Conservation (phyloP, 1,140 invertebrate genomes). For the Pogonomyrmex californicus region DNA sequence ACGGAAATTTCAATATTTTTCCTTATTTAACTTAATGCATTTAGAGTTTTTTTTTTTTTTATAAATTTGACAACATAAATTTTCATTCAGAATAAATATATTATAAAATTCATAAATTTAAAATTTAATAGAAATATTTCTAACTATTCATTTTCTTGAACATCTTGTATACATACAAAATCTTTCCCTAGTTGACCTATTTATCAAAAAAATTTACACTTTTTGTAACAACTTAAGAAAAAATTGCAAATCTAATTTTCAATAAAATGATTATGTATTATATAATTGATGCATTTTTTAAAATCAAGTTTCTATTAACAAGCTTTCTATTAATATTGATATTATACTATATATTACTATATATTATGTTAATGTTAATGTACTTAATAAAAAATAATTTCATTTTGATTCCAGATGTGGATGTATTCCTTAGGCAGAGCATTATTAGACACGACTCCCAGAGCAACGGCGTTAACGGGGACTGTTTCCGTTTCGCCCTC, state of each 20-base stretch:
- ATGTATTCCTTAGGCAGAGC: constrained; percentile 88
- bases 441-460: constrained; percentile 85
- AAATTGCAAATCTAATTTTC: background rate
- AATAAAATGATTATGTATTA: background rate
- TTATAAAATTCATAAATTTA: background rate
- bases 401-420: constrained; percentile 87
- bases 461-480: constrained; percentile 86
- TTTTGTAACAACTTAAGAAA: background rate
- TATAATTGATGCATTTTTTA: background rate
- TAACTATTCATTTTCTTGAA: background rate
- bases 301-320: background rate
- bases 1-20: background rate
- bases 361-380: background rate
- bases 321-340: background rate
- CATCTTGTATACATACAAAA: background rate
- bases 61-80: background rate
- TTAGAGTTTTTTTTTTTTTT: background rate
- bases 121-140: constrained; percentile 4
- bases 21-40: background rate
- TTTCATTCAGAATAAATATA: background rate
- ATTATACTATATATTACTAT: no score
- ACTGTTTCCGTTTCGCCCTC: constrained; percentile 87
- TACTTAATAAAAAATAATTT: background rate
- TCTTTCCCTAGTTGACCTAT: background rate
- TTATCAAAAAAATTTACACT: background rate